Percentiles rank a stretch among this genome's conserved stretches.
These are phyloP conservation scores for Heliocidaris erythrogramma DNA, from an alignment of 35 echinoderm and acorn worm genomes.

Conservation along the genomic window DNA sequence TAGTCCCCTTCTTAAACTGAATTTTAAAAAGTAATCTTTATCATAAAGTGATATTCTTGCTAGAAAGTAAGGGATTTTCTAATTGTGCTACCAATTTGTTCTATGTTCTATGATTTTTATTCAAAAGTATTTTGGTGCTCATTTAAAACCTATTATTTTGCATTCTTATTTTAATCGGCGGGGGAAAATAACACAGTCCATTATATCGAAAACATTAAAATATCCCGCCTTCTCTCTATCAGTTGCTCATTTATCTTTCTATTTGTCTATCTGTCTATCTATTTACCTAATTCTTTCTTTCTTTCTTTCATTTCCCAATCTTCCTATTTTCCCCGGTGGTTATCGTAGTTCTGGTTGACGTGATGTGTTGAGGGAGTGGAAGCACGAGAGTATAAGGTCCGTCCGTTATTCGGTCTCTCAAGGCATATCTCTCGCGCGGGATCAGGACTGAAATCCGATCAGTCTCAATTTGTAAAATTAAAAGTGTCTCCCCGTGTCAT, in stretches of 20 bases:
- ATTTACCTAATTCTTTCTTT: neutral
- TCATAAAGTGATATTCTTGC: no score
- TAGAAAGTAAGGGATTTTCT: no score
- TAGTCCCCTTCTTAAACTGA: no score
- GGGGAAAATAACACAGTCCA: no score
- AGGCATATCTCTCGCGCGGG: slow-evolving; percentile 11
- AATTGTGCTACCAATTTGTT: no score
- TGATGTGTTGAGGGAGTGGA: neutral
- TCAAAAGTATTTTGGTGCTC: no score
- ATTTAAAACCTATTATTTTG: no score
- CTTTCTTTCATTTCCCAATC: neutral
- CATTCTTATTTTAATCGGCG: no score
- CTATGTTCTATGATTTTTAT: no score
- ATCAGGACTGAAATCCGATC: slow-evolving; percentile 44
- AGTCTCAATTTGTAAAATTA: slow-evolving; percentile 52
- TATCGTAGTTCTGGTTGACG: slow-evolving; percentile 13
- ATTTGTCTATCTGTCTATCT: neutral
- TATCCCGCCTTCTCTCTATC: neutral
- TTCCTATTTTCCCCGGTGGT: neutral
- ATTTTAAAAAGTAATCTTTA: no score
- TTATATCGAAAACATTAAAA: neutral
- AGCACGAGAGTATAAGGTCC: neutral
- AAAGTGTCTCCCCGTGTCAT: slow-evolving; percentile 50
- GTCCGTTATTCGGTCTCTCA: slow-evolving; percentile 16
- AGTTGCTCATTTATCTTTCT: neutral